Conservation (phyloP, 2,888 invertebrate genomes). For the Deilephila porcellus region DNA sequence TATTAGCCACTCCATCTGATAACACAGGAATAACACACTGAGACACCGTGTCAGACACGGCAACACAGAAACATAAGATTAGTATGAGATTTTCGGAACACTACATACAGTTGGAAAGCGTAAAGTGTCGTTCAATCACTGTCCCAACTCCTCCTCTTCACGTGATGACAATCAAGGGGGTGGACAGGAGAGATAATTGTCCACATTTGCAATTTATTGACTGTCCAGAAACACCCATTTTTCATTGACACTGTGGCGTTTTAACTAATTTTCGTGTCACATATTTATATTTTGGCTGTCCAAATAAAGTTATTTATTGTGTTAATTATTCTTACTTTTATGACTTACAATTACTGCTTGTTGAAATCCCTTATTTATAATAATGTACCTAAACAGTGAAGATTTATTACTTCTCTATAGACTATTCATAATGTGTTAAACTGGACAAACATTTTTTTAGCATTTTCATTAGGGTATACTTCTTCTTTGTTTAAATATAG, state of each 20-base stretch:
- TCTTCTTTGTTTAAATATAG: no score
- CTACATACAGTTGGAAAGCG: background rate
- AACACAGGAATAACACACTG: conserved; percentile 34
- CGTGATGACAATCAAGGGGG: conserved; percentile 39
- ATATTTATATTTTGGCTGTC: no score
- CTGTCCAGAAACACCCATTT: conserved; percentile 1
- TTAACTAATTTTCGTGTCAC: no score
- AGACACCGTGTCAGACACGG: background rate
- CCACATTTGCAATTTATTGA: conserved; percentile 9
- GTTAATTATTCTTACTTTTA: background rate
- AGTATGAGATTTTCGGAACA: background rate
- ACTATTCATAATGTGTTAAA: no score
- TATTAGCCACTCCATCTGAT: conserved; percentile 43
- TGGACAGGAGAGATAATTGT: conserved; percentile 38
- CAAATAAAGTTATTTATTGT: no score
- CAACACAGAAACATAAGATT: background rate
- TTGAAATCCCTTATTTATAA: no score
- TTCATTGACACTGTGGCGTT: background rate
- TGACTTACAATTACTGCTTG: background rate
- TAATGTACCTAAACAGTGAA: no score
- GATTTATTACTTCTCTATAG: no score
- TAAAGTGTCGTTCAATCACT: conserved; percentile 27
- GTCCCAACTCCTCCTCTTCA: conserved; percentile 37
- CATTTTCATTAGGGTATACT: no score
- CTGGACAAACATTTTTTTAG: no score